These are phyloP conservation scores for Trididemnum miniatum DNA, from an alignment of 23 tunicate genomes.

Conservation along the genomic window DNA sequence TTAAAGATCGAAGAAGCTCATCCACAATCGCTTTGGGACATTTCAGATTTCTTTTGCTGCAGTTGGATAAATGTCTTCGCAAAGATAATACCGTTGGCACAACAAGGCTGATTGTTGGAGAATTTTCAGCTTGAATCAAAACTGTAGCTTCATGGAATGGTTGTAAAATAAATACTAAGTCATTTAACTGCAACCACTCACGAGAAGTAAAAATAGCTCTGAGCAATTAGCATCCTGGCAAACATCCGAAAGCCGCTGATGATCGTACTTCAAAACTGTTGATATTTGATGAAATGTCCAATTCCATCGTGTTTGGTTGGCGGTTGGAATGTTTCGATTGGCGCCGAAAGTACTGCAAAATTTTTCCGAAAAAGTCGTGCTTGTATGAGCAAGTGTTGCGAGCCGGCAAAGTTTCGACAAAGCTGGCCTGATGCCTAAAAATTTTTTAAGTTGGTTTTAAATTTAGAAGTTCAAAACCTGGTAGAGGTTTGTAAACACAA, in stretches of 20 bases:
- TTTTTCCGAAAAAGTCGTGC: slow-evolving; percentile 1
- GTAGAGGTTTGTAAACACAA: too few relatives aligned
- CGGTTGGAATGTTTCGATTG: not conserved
- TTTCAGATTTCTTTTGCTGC: not conserved
- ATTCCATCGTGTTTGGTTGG: not conserved
- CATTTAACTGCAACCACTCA: slow-evolving; percentile 19
- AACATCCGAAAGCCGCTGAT: not conserved
- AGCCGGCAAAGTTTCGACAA: too few relatives aligned
- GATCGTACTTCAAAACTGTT: not conserved
- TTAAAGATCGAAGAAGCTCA: not conserved
- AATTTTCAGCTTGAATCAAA: not conserved
- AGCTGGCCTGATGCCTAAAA: too few relatives aligned
- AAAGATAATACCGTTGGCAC: not conserved
- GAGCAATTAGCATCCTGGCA: not conserved
- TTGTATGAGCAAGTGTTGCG: not conserved
- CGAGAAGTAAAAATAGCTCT: not conserved
- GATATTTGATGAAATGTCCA: not conserved
- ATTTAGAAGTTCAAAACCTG: too few relatives aligned
- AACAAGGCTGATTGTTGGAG: slow-evolving; percentile 7
- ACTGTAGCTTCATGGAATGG: slow-evolving; percentile 15
- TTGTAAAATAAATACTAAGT: not conserved
- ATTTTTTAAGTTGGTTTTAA: too few relatives aligned
- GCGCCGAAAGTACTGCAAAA: not conserved
- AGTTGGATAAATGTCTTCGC: not conserved
- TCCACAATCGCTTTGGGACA: not conserved